Evolutionary conservation across 2,888 invertebrate genomes (phyloP).

Genomic region (Orthosia gracilis): DNA sequence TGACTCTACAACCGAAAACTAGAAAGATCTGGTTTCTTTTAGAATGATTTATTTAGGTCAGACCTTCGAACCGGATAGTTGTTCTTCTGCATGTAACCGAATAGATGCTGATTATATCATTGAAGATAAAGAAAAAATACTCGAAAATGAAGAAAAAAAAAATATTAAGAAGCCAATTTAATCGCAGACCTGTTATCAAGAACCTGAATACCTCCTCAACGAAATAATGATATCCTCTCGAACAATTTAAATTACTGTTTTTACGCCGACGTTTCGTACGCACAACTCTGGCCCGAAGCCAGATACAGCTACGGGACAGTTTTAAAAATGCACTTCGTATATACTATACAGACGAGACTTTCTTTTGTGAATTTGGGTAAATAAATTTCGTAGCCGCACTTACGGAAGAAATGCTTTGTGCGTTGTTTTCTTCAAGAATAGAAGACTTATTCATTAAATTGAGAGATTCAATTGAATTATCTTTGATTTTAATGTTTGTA

Average conservation of each 20-base stretch:
- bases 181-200: background rate
- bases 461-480: background rate
- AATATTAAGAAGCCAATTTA: background rate
- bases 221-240: slow-evolving; percentile 33
- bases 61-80: background rate
- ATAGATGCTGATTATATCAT: background rate
- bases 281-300: slow-evolving; percentile 49
- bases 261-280: slow-evolving; percentile 23
- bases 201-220: slow-evolving; percentile 24
- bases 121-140: background rate
- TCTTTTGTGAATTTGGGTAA: slow-evolving; percentile 38
- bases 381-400: slow-evolving; percentile 14
- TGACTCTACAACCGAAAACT: background rate
- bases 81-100: background rate
- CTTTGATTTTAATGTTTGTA: background rate
- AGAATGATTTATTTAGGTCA: background rate
- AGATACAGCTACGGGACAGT: slow-evolving; percentile 35
- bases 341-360: slow-evolving; percentile 20
- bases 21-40: background rate
- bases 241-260: slow-evolving; percentile 49
- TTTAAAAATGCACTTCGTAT: slow-evolving; percentile 52
- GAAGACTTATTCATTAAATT: background rate
- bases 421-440: slow-evolving; percentile 13
- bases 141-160: slow-evolving; percentile 1
- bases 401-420: slow-evolving; percentile 21